These are phyloP conservation scores for Cassiopea xamachana DNA, from an alignment of 30 jellyfish, hydroid and myxozoan species.

Conservation along the genomic window DNA sequence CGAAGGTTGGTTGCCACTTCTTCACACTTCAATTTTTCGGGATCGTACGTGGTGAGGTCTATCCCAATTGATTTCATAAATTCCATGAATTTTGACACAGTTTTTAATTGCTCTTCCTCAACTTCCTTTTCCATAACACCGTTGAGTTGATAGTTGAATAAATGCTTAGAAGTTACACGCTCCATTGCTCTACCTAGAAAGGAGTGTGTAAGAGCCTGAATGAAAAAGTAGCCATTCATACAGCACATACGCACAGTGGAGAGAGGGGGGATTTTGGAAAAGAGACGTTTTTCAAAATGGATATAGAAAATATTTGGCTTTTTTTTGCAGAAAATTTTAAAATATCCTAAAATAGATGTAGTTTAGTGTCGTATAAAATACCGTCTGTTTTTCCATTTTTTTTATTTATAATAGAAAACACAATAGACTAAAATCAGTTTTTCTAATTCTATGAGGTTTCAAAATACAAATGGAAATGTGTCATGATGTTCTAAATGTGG, in stretches of 20 bases:
- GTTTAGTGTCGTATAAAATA: too few species aligned
- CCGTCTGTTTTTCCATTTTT: too few species aligned
- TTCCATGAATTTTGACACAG: neutral
- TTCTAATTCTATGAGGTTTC: too few species aligned
- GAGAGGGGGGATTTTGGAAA: neutral
- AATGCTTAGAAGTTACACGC: slow-evolving; percentile 48
- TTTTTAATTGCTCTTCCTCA: neutral
- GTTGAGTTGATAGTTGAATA: slow-evolving; percentile 30
- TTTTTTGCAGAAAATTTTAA: too few species aligned
- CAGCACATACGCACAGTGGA: neutral
- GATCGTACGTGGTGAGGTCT: neutral
- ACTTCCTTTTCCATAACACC: slow-evolving; percentile 26
- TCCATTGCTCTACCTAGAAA: slow-evolving; percentile 13
- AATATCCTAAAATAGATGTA: too few species aligned
- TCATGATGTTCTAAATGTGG: too few species aligned
- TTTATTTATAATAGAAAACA: too few species aligned
- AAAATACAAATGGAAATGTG: too few species aligned
- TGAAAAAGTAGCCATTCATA: neutral
- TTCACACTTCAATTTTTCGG: neutral
- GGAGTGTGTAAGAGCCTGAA: neutral
- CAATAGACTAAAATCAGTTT: too few species aligned
- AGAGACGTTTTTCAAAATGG: too few species aligned
- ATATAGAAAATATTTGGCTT: too few species aligned
- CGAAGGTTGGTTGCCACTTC: neutral
- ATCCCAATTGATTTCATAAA: neutral